phyloP scores from a whole-genome alignment of 2,797 vertebrate species.

The Salmo trutta region DNA sequence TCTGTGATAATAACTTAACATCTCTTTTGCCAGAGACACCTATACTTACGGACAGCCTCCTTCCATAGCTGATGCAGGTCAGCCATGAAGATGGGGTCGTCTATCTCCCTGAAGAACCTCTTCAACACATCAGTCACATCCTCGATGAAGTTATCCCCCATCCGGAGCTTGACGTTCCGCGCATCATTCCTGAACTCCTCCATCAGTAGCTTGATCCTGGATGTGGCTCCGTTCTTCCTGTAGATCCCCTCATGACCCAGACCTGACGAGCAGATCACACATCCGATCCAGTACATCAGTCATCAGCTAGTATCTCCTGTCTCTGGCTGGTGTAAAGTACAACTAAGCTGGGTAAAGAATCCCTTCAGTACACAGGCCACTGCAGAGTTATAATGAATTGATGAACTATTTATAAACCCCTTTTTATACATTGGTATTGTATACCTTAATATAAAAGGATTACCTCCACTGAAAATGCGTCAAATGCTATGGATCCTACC shows the following conservation, averaged over 20 bases:
- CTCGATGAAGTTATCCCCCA: constrained; percentile 95
- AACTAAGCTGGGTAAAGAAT: too few relatives aligned
- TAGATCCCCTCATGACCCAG: constrained; percentile 94
- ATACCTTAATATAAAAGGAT: too few relatives aligned
- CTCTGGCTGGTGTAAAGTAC: too few relatives aligned
- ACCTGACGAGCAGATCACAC: constrained; percentile 66
- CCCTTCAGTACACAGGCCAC: too few relatives aligned
- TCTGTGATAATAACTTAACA: too few relatives aligned
- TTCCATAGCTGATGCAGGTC: constrained; percentile 91
- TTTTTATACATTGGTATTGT: too few relatives aligned
- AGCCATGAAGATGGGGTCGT: constrained; percentile 90
- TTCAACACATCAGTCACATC: constrained; percentile 96
- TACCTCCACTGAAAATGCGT: too few relatives aligned
- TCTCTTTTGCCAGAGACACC: too few relatives aligned
- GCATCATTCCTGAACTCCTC: constrained; percentile 94
- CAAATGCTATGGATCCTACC: too few relatives aligned
- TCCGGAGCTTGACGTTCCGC: constrained; percentile 91
- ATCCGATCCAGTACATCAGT: neutral
- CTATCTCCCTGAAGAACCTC: constrained; percentile 94
- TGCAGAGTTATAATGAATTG: too few relatives aligned
- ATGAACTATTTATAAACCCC: too few relatives aligned
- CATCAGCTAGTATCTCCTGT: too few relatives aligned
- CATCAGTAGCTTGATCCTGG: constrained; percentile 92
- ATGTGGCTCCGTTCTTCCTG: constrained; percentile 93
- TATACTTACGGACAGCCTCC: constrained; percentile 82